phyloP scores from a whole-genome alignment of 2,797 vertebrate species.

The Eurystomus glaucurus region DNA sequence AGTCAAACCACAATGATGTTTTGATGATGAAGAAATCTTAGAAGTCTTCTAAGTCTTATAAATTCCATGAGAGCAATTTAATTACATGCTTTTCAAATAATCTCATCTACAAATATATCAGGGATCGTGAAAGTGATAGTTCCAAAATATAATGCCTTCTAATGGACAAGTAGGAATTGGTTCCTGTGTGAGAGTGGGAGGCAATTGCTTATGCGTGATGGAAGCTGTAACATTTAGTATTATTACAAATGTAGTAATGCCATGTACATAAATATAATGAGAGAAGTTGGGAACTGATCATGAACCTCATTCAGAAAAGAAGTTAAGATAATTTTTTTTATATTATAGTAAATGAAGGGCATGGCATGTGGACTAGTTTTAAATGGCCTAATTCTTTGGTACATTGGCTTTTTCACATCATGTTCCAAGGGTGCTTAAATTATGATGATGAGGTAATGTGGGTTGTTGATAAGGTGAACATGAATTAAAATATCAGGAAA shows the following conservation, averaged over 20 bases:
- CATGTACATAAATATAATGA: conserved; percentile 31
- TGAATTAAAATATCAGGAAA: not conserved
- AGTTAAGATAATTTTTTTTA: not conserved
- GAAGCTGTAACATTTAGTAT: not conserved
- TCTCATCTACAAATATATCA: not conserved
- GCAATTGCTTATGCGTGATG: conserved; percentile 14
- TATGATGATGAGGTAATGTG: not conserved
- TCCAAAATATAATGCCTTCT: conserved; percentile 6
- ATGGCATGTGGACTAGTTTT: conserved; percentile 11
- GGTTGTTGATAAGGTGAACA: not conserved
- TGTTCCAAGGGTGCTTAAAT: conserved; percentile 23
- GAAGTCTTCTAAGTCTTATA: not conserved
- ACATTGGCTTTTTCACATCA: conserved; percentile 13
- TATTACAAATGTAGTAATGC: conserved; percentile 28
- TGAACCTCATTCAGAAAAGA: conserved; percentile 34
- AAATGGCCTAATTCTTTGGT: conserved; percentile 19
- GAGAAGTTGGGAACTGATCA: conserved; percentile 15
- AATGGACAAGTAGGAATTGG: not conserved
- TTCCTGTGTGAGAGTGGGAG: conserved; percentile 24
- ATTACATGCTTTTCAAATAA: not conserved
- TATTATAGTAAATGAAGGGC: conserved; percentile 36
- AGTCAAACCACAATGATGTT: not conserved
- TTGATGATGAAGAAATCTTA: not conserved
- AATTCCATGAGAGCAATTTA: not conserved
- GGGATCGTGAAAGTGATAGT: not conserved